Conservation (phyloP, 1,140 invertebrate genomes). For the Drosophila pseudoobscura region DNA sequence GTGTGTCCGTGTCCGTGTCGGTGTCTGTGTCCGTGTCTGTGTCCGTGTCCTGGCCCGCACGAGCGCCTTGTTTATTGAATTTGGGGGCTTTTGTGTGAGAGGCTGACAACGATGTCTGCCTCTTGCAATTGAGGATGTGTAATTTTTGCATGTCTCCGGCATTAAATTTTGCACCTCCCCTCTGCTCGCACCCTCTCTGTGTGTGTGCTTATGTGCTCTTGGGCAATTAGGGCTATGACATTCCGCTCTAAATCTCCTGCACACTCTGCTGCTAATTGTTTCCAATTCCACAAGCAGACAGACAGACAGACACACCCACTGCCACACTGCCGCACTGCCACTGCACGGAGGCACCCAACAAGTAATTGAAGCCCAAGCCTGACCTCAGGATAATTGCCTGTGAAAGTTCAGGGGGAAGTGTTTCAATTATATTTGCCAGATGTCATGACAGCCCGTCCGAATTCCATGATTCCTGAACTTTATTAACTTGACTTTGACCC, state of each 20-base stretch:
- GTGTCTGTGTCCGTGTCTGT: conserved; percentile 21
- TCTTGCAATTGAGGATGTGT: conserved; percentile 75
- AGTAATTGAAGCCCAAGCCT: conserved; percentile 66
- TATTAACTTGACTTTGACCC: conserved; percentile 41
- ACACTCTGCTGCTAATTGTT: conserved; percentile 80
- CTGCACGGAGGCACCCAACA: conserved; percentile 21
- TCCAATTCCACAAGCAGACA: conserved; percentile 67
- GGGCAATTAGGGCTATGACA: conserved; percentile 78
- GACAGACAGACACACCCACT: not conserved
- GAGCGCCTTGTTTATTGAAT: conserved; percentile 78
- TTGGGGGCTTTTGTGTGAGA: conserved; percentile 55
- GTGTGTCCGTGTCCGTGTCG: conserved; percentile 36
- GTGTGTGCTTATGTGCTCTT: conserved; percentile 34
- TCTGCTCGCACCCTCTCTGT: not conserved
- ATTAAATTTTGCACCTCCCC: conserved; percentile 65
- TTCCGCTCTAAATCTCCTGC: conserved; percentile 79
- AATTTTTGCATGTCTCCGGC: conserved; percentile 80
- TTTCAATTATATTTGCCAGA: conserved; percentile 60
- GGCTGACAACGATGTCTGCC: conserved; percentile 39
- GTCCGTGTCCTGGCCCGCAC: conserved; percentile 52
- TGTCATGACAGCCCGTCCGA: conserved; percentile 28
- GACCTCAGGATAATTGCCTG: conserved; percentile 63
- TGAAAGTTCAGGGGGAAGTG: conserved; percentile 34
- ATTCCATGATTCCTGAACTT: conserved; percentile 34
- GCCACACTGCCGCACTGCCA: conserved; percentile 1